Percentiles rank a stretch among this genome's conserved stretches.
These are phyloP conservation scores for Thaumatotibia leucotreta DNA, from an alignment of 1,140 invertebrate species.

Conservation along the genomic window DNA sequence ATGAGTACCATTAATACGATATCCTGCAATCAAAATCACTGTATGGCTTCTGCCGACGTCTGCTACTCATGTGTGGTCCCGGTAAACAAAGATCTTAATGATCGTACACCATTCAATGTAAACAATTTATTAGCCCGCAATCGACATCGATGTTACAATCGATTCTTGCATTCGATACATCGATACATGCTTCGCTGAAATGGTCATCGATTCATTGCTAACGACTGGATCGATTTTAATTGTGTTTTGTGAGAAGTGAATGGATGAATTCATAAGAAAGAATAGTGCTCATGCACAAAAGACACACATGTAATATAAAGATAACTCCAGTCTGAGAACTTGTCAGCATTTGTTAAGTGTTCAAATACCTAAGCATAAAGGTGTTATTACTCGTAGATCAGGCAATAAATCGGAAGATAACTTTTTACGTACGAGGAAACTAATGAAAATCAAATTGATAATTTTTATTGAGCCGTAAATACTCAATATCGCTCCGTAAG, in stretches of 20 bases:
- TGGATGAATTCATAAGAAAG: background rate
- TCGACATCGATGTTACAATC: constrained; percentile 58
- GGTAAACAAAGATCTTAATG: constrained; percentile 69
- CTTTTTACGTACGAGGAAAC: background rate
- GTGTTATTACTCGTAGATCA: background rate
- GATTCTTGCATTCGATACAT: constrained; percentile 44
- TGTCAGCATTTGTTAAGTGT: too few relatives aligned
- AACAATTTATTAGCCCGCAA: constrained; percentile 64
- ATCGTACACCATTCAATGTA: constrained; percentile 48
- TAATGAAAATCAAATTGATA: constrained; percentile 15
- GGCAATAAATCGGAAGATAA: background rate
- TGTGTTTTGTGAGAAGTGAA: constrained; percentile 28
- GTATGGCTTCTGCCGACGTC: constrained; percentile 62
- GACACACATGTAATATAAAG: too few relatives aligned
- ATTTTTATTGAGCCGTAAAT: constrained; percentile 23
- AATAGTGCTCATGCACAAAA: background rate
- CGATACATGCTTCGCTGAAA: constrained; percentile 44
- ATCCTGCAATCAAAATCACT: constrained; percentile 67
- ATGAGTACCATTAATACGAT: constrained; percentile 64
- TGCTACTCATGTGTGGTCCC: constrained; percentile 63
- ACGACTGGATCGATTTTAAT: constrained; percentile 38
- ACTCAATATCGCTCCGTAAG: background rate
- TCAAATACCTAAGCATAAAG: background rate
- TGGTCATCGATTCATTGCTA: constrained; percentile 28
- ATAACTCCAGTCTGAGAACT: too few relatives aligned